These are phyloP conservation scores for Drosophila koepferae DNA, from an alignment of 2,888 invertebrate genomes.

Conservation along the genomic window DNA sequence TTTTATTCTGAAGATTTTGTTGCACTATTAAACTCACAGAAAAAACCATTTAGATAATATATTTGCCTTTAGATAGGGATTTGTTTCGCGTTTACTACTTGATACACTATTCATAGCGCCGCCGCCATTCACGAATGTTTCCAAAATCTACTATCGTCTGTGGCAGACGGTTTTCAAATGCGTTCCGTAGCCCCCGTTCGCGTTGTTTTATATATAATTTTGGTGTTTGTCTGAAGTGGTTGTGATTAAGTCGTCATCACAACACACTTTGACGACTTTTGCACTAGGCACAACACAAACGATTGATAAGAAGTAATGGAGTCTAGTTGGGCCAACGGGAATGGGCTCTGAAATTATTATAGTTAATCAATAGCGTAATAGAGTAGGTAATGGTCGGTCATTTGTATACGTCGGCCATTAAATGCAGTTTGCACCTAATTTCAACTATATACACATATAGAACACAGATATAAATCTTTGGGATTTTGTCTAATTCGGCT, in stretches of 20 bases:
- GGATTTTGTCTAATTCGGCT: slow-evolving; percentile 10
- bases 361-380: slow-evolving; percentile 37
- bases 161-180: slow-evolving; percentile 38
- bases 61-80: slow-evolving; percentile 89
- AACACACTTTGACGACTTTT: slow-evolving; percentile 44
- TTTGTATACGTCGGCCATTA: slow-evolving; percentile 26
- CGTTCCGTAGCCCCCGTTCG: slow-evolving; percentile 10
- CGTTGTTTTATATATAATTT: slow-evolving; percentile 48
- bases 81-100: slow-evolving; percentile 83
- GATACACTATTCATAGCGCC: slow-evolving; percentile 65
- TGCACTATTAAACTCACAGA: slow-evolving; percentile 86
- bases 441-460: neutral
- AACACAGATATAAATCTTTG: slow-evolving; percentile 31
- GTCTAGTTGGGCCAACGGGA: slow-evolving; percentile 22
- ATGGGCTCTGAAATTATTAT: slow-evolving; percentile 1
- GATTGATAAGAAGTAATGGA: slow-evolving; percentile 40
- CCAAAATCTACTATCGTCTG: slow-evolving; percentile 3
- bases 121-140: slow-evolving; percentile 23
- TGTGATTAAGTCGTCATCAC: slow-evolving; percentile 11
- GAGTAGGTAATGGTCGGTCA: slow-evolving; percentile 8
- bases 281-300: slow-evolving; percentile 61
- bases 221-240: slow-evolving; percentile 14
- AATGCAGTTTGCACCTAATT: slow-evolving; percentile 22
- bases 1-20: neutral
- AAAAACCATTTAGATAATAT: slow-evolving; percentile 88